A percentile compares a stretch with the other conserved stretches of the same genome.
Conservation (phyloP, 2,797 vertebrate species). For the Acanthopagrus latus region DNA sequence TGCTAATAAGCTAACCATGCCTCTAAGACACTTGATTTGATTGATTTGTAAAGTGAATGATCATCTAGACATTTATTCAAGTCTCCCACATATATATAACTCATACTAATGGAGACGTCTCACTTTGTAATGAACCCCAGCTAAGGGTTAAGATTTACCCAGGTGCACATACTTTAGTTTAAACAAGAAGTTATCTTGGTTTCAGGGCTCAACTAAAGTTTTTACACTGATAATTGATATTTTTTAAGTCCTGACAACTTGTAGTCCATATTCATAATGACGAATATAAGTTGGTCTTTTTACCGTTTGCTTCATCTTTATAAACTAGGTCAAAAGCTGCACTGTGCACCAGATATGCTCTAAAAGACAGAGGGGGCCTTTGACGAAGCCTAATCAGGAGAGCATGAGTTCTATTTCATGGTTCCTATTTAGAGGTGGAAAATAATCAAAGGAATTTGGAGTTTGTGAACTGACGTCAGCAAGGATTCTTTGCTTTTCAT, state of each 20-base stretch:
- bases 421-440: conserved; percentile 40
- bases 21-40: neutral
- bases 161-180: too few relatives aligned
- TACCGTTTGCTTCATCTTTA: neutral
- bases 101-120: neutral
- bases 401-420: conserved; percentile 54
- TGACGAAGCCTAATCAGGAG: conserved; percentile 44
- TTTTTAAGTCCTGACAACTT: neutral
- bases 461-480: neutral
- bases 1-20: neutral
- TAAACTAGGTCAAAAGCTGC: conserved; percentile 13
- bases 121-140: neutral
- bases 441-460: conserved; percentile 16
- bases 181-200: too few relatives aligned
- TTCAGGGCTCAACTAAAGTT: neutral
- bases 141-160: neutral
- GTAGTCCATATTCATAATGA: neutral
- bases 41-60: neutral
- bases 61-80: neutral
- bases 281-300: neutral
- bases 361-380: conserved; percentile 26
- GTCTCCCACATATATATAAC: neutral
- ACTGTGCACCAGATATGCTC: conserved; percentile 1
- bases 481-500: neutral
- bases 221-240: neutral